Conservation (phyloP, 1,140 invertebrate genomes). For the Hylaeus volcanicus region DNA sequence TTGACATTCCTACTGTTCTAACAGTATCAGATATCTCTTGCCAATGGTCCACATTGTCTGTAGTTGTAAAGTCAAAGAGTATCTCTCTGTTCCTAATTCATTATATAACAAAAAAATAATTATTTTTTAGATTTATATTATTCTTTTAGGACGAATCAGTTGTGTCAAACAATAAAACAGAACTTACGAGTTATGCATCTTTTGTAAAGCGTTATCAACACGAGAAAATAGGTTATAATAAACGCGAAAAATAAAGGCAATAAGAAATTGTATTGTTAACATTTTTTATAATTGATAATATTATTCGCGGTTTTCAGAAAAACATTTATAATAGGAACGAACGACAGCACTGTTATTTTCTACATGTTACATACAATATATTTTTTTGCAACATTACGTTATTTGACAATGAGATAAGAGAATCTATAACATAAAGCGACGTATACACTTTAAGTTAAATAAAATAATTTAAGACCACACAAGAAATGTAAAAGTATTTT, state of each 20-base stretch:
- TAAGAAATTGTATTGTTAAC: slow-evolving; percentile 6
- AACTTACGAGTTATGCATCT: background rate
- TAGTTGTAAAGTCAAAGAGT: slow-evolving; percentile 79
- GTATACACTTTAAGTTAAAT: too few species aligned
- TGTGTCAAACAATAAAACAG: background rate
- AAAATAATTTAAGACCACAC: too few species aligned
- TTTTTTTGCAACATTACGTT: too few species aligned
- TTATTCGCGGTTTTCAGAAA: background rate
- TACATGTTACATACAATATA: background rate
- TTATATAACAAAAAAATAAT: background rate
- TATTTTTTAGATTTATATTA: too few species aligned
- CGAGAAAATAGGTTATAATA: slow-evolving; percentile 6
- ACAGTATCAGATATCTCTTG: slow-evolving; percentile 85
- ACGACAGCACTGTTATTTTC: background rate
- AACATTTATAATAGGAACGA: background rate
- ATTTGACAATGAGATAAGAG: too few species aligned
- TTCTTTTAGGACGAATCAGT: background rate
- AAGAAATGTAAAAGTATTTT: too few species aligned
- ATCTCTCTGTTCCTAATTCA: slow-evolving; percentile 57
- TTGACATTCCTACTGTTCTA: slow-evolving; percentile 84
- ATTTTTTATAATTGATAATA: slow-evolving; percentile 1
- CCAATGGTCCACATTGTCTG: slow-evolving; percentile 79
- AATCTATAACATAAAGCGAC: too few species aligned
- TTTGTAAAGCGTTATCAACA: background rate
- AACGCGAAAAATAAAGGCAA: background rate